Base-by-base conservation (phyloP, 2,113 vertebrate genomes). In the Poecile atricapillus region DNA sequence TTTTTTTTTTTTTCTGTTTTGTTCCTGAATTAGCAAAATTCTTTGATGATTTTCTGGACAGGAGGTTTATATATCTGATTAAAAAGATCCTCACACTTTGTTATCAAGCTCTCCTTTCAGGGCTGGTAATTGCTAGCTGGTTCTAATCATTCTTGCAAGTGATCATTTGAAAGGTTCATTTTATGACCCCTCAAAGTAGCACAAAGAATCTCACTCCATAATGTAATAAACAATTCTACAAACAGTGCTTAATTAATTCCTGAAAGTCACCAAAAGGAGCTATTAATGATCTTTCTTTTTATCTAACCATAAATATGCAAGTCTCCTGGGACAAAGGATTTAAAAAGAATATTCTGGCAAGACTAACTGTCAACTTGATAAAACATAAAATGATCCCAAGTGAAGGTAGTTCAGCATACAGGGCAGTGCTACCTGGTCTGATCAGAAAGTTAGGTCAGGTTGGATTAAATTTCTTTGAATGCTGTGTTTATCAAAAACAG, bases 221-320 rank as follows among this genome's bases (percentile, higher is more conserved):
- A 96, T 64, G 87, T 91, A 96, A 94, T 89, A 94, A 97, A 96
- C 95, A 98, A 97, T 98, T 96, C 93, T 94, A 94, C 94, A 95
- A 93, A 69, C 94, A 96, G 94, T 86, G 89, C 84, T 96, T 97
- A 97, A 98, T 98, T 97, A 97, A 97, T 97, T 95, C 89, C 84
- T 87, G 69, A 82, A 86, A 94, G 93, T 95, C 93, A 92, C 91
- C 93, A 91, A 83, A 83, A 96, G 79, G 87, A 90, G 83, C 87
- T 94, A 96, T 91, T 97, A 96, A 95, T 95, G 87, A 96, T 97
- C 87, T 97, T 92, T 90, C 75, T 64, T 97, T 97, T 94, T 96
- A 96, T 95, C 94, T 95, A 94, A 75, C 74, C 73, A 35, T 94
- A 96, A 97, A 94, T 55, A 95, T 88, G 53, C 46, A 74, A 76